phyloP scores from a whole-genome alignment of 2,797 vertebrate species.

The Platalea minor region DNA sequence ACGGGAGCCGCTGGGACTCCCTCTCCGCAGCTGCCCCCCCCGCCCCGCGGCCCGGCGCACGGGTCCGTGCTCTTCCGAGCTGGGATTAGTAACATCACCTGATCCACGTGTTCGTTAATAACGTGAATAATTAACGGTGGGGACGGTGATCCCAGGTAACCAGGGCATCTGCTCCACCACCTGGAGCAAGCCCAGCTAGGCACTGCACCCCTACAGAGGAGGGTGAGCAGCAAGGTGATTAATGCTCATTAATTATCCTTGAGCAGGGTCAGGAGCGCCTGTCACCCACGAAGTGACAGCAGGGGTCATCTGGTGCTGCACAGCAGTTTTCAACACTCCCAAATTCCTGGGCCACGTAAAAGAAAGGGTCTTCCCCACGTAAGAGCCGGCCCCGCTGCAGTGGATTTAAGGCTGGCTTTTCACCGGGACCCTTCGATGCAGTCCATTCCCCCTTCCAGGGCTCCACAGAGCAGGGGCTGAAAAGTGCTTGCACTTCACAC shows the following conservation, averaged over 20 bases:
- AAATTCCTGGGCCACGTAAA: not conserved
- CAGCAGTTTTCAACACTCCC: not conserved
- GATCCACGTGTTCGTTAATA: not conserved
- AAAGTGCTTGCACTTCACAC: not conserved
- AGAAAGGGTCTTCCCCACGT: not conserved
- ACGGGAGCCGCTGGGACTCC: not conserved
- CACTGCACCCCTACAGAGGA: not conserved
- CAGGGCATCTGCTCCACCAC: conserved; percentile 2
- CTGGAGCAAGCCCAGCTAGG: not conserved
- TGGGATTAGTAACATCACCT: not conserved
- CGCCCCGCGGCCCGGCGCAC: accelerated
- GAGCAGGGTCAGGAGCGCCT: not conserved
- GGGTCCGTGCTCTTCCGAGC: not conserved
- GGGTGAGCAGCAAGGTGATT: conserved; percentile 23
- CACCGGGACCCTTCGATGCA: not conserved
- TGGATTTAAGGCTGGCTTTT: not conserved
- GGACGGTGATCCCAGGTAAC: not conserved
- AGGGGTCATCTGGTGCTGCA: conserved; percentile 5
- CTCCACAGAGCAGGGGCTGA: not conserved
- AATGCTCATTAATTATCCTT: conserved; percentile 27
- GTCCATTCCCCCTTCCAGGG: not conserved
- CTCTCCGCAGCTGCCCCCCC: not conserved
- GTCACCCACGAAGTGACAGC: not conserved
- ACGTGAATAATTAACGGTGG: not conserved
- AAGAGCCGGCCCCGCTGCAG: not conserved